Percentiles rank a stretch among this genome's conserved stretches.
These are phyloP conservation scores for Larimichthys crocea DNA, from an alignment of 2,113 vertebrate species.

Conservation along the genomic window DNA sequence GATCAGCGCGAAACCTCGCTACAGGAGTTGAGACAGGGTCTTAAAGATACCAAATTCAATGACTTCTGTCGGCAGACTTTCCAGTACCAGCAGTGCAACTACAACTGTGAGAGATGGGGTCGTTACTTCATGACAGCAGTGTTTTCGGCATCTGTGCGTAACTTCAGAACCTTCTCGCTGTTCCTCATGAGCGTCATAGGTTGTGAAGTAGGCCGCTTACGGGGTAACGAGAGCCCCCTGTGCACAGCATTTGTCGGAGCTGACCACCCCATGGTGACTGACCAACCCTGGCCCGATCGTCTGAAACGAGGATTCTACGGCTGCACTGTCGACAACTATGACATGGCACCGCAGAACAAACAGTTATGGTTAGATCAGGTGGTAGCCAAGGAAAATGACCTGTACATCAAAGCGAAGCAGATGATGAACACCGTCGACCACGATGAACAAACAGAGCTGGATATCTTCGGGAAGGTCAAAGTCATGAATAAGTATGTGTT, in stretches of 20 bases:
- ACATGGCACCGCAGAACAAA: conserved; percentile 47
- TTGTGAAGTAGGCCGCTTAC: conserved; percentile 70
- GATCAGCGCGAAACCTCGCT: conserved; percentile 53
- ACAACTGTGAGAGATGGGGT: conserved; percentile 76
- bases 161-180: conserved; percentile 76
- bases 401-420: conserved; percentile 68
- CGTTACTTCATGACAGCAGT: conserved; percentile 77
- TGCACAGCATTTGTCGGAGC: conserved; percentile 71
- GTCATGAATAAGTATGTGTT: conserved; percentile 79
- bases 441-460: conserved; percentile 70
- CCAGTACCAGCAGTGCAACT: conserved; percentile 66
- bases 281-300: conserved; percentile 49
- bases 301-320: conserved; percentile 70
- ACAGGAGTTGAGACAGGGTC: conserved; percentile 56
- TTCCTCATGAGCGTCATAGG: conserved; percentile 79
- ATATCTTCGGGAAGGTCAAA: conserved; percentile 77
- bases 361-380: conserved; percentile 74
- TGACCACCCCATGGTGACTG: conserved; percentile 71
- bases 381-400: conserved; percentile 69
- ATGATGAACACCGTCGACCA: conserved; percentile 60
- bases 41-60: conserved; percentile 70
- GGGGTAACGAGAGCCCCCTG: conserved; percentile 49
- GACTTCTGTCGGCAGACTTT: conserved; percentile 77
- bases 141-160: conserved; percentile 73
- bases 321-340: conserved; percentile 55